A percentile compares a stretch with the other conserved stretches of the same genome.
These are phyloP conservation scores for Cygnus buccinator DNA, from an alignment of 2,113 vertebrate genomes.

Conservation along the genomic window DNA sequence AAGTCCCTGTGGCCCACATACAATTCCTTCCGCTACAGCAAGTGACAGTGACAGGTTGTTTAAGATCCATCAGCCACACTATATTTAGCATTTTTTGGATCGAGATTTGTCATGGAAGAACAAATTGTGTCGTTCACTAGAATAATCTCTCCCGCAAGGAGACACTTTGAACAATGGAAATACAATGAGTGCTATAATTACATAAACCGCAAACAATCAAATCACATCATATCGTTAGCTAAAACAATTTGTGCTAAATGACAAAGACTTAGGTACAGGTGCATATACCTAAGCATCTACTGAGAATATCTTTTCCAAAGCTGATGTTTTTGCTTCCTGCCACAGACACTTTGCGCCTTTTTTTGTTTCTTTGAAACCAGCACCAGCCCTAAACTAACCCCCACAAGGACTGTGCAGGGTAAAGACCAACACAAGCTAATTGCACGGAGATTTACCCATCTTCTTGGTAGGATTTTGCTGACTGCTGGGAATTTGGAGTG, in stretches of 20 bases:
- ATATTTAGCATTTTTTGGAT: neutral
- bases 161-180: constrained; percentile 7
- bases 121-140: neutral
- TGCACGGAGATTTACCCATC: neutral
- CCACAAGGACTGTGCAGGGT: neutral
- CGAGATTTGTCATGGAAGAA: constrained; percentile 24
- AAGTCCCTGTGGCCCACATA: neutral
- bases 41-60: neutral
- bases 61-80: neutral
- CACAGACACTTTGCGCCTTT: neutral
- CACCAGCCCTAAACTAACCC: neutral
- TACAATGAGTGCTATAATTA: neutral
- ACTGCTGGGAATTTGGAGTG: neutral
- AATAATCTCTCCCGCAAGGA: neutral
- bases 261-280: neutral
- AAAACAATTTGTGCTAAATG: constrained; percentile 32
- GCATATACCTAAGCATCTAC: neutral
- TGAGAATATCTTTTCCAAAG: neutral
- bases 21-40: neutral
- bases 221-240: constrained; percentile 27
- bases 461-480: neutral
- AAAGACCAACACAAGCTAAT: neutral
- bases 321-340: neutral
- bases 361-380: neutral
- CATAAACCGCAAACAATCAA: neutral